Conservation (phyloP, 2,888 invertebrate genomes). For the Caradrina clavipalpis region DNA sequence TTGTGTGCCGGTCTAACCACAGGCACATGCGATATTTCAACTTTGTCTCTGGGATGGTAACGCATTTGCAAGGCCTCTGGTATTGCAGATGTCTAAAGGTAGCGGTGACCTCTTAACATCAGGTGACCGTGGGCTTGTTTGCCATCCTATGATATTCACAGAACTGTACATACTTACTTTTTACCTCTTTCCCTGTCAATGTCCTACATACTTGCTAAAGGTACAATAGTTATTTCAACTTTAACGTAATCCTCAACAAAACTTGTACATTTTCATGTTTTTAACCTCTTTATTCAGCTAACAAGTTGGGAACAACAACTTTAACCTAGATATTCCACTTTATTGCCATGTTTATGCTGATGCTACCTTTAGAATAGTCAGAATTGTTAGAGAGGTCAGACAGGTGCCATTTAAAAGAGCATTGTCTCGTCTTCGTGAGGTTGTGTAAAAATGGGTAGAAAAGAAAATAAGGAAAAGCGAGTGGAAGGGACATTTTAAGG, state of each 20-base stretch:
- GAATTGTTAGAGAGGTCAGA: conserved; percentile 7
- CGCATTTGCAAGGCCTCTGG: too few species aligned
- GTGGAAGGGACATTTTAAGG: too few species aligned
- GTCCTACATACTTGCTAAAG: neutral
- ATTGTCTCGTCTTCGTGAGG: neutral
- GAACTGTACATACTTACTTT: too few species aligned
- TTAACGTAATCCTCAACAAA: neutral
- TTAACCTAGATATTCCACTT: conserved; percentile 46
- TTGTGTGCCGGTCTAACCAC: too few species aligned
- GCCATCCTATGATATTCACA: too few species aligned
- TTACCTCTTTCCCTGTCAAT: neutral
- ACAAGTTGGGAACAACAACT: conserved; percentile 33
- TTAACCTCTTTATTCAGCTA: conserved; percentile 1
- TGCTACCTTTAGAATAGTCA: neutral
- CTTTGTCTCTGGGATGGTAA: too few species aligned
- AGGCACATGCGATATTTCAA: too few species aligned
- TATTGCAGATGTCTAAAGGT: too few species aligned
- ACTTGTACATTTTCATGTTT: conserved; percentile 11
- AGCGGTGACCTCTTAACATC: too few species aligned
- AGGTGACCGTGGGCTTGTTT: too few species aligned
- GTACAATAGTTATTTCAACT: neutral
- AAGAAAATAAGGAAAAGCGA: neutral
- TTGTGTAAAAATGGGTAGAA: neutral
- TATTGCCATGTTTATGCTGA: conserved; percentile 39
- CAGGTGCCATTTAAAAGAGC: neutral